A percentile compares a stretch with the other conserved stretches of the same genome.
phyloP scores from a whole-genome alignment of 2,113 vertebrate species.

The Sterna hirundo region DNA sequence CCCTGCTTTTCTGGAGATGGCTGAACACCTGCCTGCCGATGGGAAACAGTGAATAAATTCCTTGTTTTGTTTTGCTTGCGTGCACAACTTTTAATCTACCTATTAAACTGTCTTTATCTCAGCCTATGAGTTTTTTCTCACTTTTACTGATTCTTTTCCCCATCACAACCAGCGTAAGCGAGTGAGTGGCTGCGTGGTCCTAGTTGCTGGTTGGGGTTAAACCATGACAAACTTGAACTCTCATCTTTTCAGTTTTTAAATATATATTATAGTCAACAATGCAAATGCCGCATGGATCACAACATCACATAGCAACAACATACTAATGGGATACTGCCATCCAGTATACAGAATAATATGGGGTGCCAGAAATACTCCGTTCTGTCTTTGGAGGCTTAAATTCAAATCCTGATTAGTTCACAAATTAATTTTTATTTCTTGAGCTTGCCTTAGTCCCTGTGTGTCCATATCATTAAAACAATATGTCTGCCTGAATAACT shows the following conservation, averaged over 20 bases:
- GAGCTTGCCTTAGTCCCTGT: not conserved
- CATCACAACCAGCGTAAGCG: not conserved
- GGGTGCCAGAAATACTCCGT: not conserved
- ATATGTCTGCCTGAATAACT: not conserved
- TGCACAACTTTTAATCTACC: not conserved
- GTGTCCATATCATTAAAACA: not conserved
- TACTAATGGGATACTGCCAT: not conserved
- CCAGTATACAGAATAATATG: not conserved
- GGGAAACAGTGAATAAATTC: not conserved
- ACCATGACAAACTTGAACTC: not conserved
- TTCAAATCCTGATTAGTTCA: not conserved
- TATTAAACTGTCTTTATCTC: not conserved
- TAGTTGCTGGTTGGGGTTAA: not conserved
- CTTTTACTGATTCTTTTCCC: not conserved
- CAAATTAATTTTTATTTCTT: constrained; percentile 1
- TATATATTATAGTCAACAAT: not conserved
- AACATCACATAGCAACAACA: rapidly evolving
- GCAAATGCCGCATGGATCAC: not conserved
- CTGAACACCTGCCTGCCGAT: not conserved
- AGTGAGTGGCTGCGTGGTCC: not conserved
- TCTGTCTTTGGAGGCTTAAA: not conserved
- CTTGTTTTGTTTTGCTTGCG: not conserved
- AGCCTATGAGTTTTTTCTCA: not conserved
- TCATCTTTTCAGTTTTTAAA: not conserved
- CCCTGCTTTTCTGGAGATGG: not conserved